phyloP scores from a whole-genome alignment of 37 sponge, comb jelly and placozoan species.

The Ephydatia muelleri region DNA sequence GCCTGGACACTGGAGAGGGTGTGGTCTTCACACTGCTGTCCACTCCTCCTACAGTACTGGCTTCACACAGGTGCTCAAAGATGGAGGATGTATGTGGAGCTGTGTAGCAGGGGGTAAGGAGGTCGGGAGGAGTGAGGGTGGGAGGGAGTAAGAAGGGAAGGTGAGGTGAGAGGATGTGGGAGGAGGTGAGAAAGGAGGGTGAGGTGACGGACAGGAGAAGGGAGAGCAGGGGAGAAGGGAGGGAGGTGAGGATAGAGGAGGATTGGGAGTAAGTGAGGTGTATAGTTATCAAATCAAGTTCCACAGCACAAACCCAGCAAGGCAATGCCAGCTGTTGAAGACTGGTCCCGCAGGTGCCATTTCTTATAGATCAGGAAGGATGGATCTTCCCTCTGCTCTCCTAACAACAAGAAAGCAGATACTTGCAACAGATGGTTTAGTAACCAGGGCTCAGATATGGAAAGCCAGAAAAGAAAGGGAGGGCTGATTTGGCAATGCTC shows the following conservation, averaged over 20 bases:
- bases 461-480: too few relatives aligned
- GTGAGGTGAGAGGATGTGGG: neutral
- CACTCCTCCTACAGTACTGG: constrained; percentile 67
- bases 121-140: neutral
- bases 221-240: too few relatives aligned
- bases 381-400: constrained; percentile 10
- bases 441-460: too few relatives aligned
- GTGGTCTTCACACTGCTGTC: constrained; percentile 45
- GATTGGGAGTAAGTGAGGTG: too few relatives aligned
- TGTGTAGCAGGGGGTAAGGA: neutral
- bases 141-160: neutral
- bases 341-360: constrained; percentile 54
- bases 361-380: constrained; percentile 47
- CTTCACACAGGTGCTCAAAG: constrained; percentile 80
- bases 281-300: too few relatives aligned
- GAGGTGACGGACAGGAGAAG: too few relatives aligned
- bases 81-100: constrained; percentile 47
- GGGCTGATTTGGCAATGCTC: too few relatives aligned
- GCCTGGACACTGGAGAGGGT: constrained; percentile 49
- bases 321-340: constrained; percentile 38
- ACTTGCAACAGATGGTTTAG: too few relatives aligned
- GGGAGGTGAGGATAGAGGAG: neutral
- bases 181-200: neutral
- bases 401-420: too few relatives aligned
- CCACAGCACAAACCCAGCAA: constrained; percentile 46